phyloP scores from a whole-genome alignment of 2,888 invertebrate species.

The Arge pagana region DNA sequence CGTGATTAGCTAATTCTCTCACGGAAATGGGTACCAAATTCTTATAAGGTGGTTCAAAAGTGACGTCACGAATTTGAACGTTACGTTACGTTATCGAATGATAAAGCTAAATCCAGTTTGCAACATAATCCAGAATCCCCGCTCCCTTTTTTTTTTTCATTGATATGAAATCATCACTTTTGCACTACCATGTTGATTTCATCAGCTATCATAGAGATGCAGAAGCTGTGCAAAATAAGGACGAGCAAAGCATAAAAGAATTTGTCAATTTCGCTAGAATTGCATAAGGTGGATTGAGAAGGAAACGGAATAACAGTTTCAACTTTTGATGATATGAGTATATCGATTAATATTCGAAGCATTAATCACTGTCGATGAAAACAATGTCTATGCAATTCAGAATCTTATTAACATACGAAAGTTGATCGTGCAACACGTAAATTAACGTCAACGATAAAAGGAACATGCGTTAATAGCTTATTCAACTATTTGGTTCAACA shows the following conservation, averaged over 20 bases:
- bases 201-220: background rate
- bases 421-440: conserved; percentile 19
- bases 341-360: conserved; percentile 10
- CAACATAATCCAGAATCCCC: background rate
- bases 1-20: background rate
- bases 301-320: conserved; percentile 11
- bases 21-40: background rate
- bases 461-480: conserved; percentile 19
- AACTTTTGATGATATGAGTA: background rate
- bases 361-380: conserved; percentile 11
- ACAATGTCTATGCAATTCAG: conserved; percentile 4
- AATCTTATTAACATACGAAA: conserved; percentile 10
- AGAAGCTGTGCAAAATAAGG: conserved; percentile 18
- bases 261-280: conserved; percentile 9
- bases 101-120: background rate
- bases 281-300: conserved; percentile 12
- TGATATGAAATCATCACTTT: conserved; percentile 3
- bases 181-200: conserved; percentile 1
- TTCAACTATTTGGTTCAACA: conserved; percentile 8
- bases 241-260: conserved; percentile 14
- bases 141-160: background rate
- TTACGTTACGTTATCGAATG: background rate
- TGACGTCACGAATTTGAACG: background rate
- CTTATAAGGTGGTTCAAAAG: conserved; percentile 7
- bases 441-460: conserved; percentile 8